These are phyloP conservation scores for Oncorhynchus nerka DNA, from an alignment of 2,113 vertebrate species.

Conservation along the genomic window DNA sequence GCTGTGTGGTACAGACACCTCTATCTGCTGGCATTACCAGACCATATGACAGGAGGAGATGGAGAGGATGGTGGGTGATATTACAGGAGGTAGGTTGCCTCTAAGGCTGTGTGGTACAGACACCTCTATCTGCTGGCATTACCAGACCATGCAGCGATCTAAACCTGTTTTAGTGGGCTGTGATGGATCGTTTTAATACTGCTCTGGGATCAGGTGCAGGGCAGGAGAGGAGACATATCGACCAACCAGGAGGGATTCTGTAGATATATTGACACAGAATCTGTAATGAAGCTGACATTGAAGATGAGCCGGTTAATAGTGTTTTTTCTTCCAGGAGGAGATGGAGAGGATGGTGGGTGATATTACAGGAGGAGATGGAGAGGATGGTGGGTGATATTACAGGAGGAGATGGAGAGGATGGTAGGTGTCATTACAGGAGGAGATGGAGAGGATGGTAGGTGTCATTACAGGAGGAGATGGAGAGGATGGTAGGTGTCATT, in stretches of 20 bases:
- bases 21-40: no score
- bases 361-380: neutral
- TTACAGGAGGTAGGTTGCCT: no score
- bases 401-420: no score
- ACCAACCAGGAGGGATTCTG: conserved; percentile 18
- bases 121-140: conserved; percentile 38
- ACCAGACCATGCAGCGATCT: conserved; percentile 41
- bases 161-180: conserved; percentile 18
- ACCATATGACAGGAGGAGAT: no score
- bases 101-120: no score
- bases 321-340: neutral
- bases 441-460: no score
- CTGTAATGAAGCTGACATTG: conserved; percentile 39
- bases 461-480: no score
- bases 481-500: no score
- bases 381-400: no score
- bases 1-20: no score
- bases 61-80: no score
- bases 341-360: neutral
- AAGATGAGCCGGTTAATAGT: conserved; percentile 16
- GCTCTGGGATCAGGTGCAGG: conserved; percentile 23
- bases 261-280: conserved; percentile 22
- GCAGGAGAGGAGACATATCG: conserved; percentile 16
- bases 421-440: no score
- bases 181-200: conserved; percentile 33